Evolutionary conservation across 2,113 vertebrate species (phyloP), one percentile per base, ranked within the genome.

Genomic region (Rhineura floridana): DNA sequence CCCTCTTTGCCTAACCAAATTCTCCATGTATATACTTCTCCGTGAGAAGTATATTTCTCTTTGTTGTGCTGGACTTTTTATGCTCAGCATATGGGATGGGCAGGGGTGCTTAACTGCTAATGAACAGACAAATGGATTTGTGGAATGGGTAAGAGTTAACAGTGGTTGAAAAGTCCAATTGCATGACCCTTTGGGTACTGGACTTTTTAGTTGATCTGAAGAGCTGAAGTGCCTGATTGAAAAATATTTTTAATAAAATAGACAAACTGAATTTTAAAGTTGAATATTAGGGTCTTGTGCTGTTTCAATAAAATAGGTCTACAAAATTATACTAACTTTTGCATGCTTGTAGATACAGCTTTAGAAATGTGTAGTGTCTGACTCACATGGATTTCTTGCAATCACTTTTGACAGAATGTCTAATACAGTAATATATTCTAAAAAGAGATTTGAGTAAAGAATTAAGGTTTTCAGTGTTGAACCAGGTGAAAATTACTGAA

Each of bases 191-290:
- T 88, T 75, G 79, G 25, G 33, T 88, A n/a, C 4, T 42, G 13
- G 70, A 28, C 42, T 77, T 46, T 63, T 55, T 55, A 50, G 36
- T 85, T 55, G 3, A n/a, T 50, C 19, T 44, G 52, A 62, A 28
- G 39, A 83, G 0, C 25, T 8, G 48, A 28, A 19, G 9, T 83
- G 1, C 8, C 4, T 42, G 3, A 8, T 42, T 81, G 55, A 67
- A 82, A 62, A 46, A 19, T 28, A 7, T 2, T 15, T 33, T 28
- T 44, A 63, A 44, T 12, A 33, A n/a, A n/a, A n/a, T n/a, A n/a
- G n/a, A n/a, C n/a, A n/a, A n/a, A n/a, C n/a, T n/a, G n/a, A 88
- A 84, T 83, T 84, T 88, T 86, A 86, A 91, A 81, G 28, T 63
- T 84, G 85, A 72, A 63, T 33, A 50, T 48, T 19, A 59, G 25